Percentiles rank a stretch among this genome's conserved stretches.
Conservation (phyloP, 2,113 vertebrate genomes). For the Illadopsis cleaveri region DNA sequence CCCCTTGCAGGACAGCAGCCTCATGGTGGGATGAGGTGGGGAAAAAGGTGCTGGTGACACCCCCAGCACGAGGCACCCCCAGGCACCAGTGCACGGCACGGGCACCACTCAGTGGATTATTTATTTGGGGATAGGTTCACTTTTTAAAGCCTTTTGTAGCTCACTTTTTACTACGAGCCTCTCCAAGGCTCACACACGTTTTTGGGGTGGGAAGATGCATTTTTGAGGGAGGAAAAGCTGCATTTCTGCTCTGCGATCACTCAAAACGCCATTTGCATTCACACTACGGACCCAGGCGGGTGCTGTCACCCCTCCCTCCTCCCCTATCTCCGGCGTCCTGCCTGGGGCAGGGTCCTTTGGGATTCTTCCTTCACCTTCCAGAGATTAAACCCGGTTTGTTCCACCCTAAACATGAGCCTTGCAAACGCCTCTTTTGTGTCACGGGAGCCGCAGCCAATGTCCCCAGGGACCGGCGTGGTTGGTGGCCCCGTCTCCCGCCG, state of each 20-base stretch:
- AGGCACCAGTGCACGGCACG: accelerated
- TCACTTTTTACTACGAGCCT: slow-evolving; percentile 23
- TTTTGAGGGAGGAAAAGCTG: background rate
- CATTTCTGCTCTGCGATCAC: background rate
- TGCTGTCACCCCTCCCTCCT: background rate
- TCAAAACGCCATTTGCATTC: background rate
- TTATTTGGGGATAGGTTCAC: slow-evolving; percentile 46
- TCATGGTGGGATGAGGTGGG: accelerated
- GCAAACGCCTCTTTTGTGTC: background rate
- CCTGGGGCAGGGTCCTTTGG: background rate
- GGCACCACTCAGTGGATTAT: background rate
- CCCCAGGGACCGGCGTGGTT: background rate
- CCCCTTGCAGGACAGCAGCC: background rate
- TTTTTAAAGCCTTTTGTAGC: slow-evolving; percentile 57
- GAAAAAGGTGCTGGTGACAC: background rate
- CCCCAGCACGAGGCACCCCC: background rate
- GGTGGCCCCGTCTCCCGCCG: background rate
- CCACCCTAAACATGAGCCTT: background rate
- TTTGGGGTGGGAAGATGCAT: background rate
- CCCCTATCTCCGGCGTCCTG: background rate
- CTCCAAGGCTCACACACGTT: background rate
- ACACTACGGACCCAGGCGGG: background rate
- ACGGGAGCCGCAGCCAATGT: background rate
- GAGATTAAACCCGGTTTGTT: slow-evolving; percentile 26
- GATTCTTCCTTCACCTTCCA: background rate